phyloP scores from a whole-genome alignment of 2,113 vertebrate species.

The Nerophis ophidion region DNA sequence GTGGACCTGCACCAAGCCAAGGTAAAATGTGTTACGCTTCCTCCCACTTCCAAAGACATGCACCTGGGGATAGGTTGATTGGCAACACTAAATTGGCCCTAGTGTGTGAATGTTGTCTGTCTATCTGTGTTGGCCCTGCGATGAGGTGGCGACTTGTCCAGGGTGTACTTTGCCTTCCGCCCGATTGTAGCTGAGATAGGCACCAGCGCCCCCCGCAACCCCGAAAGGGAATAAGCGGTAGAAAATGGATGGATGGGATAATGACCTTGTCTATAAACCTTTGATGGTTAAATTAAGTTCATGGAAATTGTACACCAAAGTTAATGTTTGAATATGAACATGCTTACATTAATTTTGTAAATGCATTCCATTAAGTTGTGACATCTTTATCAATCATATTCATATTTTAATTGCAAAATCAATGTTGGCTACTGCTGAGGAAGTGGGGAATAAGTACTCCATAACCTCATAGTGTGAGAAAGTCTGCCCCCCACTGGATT shows the following conservation, averaged over 20 bases:
- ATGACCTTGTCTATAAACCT: not conserved
- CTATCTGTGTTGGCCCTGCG: no score
- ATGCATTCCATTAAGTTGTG: conserved; percentile 5
- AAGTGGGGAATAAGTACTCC: conserved; percentile 17
- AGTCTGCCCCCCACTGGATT: conserved; percentile 47
- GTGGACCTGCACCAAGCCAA: conserved; percentile 95
- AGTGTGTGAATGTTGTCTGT: no score
- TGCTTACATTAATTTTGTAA: conserved; percentile 7
- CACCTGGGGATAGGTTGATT: no score
- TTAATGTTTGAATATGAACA: not conserved
- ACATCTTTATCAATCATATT: conserved; percentile 8
- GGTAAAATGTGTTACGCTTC: conserved; percentile 61
- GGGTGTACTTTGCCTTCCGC: no score
- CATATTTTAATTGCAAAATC: conserved; percentile 46
- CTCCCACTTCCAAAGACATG: no score
- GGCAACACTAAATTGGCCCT: no score
- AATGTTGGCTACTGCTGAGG: conserved; percentile 14
- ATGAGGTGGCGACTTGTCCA: no score
- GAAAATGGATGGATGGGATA: no score
- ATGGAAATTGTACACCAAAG: not conserved
- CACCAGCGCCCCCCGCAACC: no score
- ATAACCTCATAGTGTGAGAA: not conserved
- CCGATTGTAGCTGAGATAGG: no score
- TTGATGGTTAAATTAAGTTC: not conserved
- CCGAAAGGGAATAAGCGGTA: no score